These are phyloP conservation scores for Micropoecilia bifurca DNA, from an alignment of 2,797 vertebrate genomes.

Conservation along the genomic window DNA sequence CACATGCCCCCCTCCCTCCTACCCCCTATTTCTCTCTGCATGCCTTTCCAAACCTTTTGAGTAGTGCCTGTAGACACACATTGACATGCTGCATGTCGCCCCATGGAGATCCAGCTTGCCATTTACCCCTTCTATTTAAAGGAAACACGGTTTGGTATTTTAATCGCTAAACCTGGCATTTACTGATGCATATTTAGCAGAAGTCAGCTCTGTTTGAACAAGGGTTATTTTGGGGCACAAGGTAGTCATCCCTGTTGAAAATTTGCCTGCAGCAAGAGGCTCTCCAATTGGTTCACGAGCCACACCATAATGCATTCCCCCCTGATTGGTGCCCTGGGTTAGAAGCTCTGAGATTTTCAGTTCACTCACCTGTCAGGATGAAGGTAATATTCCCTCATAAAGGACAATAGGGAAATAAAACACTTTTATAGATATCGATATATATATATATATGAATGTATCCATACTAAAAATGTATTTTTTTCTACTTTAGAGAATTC, in stretches of 20 bases:
- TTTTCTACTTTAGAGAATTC: constrained; percentile 74
- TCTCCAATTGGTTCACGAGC: constrained; percentile 48
- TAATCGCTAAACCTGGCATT: constrained; percentile 65
- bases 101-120: constrained; percentile 75
- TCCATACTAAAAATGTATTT: constrained; percentile 79
- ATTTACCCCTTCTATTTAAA: constrained; percentile 78
- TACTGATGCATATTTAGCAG: constrained; percentile 65
- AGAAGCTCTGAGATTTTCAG: constrained; percentile 46
- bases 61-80: constrained; percentile 78
- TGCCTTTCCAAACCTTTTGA: constrained; percentile 70
- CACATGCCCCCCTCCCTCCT: constrained; percentile 13
- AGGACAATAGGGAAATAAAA: constrained; percentile 73
- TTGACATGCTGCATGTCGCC: constrained; percentile 76
- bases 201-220: constrained; percentile 50
- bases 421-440: constrained; percentile 83
- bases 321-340: constrained; percentile 47
- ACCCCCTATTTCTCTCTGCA: constrained; percentile 63
- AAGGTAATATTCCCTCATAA: constrained; percentile 73
- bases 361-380: constrained; percentile 44
- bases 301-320: constrained; percentile 28
- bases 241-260: constrained; percentile 39
- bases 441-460: constrained; percentile 85
- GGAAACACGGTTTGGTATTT: constrained; percentile 57
- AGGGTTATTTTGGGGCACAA: constrained; percentile 44
- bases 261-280: constrained; percentile 50